Percentiles rank a stretch among this genome's conserved stretches.
Conservation (phyloP, 2,113 vertebrate species). For the Pardalotus punctatus region DNA sequence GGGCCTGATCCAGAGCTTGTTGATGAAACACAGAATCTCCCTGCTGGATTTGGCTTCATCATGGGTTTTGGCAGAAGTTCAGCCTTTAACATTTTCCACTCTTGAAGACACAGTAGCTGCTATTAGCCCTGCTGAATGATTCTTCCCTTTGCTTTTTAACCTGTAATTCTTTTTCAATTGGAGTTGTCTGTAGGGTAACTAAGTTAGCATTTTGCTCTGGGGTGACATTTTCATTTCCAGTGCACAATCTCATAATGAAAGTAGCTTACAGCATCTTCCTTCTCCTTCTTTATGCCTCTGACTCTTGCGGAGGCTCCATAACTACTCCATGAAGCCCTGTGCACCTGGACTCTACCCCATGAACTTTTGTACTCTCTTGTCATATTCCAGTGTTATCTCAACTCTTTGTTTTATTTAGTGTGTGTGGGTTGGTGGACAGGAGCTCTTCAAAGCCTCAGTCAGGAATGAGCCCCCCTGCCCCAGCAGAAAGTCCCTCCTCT, state of each 20-base stretch:
- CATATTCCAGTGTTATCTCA: not conserved
- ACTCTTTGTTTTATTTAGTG: not conserved
- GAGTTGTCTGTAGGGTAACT: not conserved
- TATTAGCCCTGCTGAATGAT: not conserved
- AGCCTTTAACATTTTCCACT: not conserved
- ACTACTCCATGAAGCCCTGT: not conserved
- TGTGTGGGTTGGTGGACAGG: not conserved
- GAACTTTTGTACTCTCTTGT: not conserved
- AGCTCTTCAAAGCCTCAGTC: not conserved
- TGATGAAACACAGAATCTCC: not conserved
- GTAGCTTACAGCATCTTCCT: not conserved
- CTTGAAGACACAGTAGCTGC: not conserved
- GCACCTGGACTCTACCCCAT: not conserved
- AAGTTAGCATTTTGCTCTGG: not conserved
- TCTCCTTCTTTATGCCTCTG: not conserved
- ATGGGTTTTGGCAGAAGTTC: not conserved
- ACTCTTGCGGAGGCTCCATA: not conserved
- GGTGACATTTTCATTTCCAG: constrained; percentile 4
- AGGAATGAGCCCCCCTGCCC: not conserved
- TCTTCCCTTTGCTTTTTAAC: not conserved
- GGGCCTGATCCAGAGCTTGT: not conserved
- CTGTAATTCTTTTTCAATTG: not conserved
- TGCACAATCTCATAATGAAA: not conserved
- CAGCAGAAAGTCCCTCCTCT: not conserved
- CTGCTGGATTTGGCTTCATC: not conserved